Evolutionary conservation across 1,140 invertebrate species (phyloP).

Genomic region (Cydia splendana): DNA sequence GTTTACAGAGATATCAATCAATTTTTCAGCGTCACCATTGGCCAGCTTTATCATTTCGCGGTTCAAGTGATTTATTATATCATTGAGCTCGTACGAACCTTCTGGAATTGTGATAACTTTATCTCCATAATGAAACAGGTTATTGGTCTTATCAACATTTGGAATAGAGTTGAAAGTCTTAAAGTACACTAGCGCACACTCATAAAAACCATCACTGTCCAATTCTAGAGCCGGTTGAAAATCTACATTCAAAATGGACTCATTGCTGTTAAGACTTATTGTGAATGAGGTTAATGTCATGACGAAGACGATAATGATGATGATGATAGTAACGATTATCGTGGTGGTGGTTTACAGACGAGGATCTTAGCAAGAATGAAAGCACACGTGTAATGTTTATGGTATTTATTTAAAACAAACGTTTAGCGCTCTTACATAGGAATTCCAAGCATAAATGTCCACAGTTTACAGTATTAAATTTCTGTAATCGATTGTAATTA

Average conservation of each 20-base stretch:
- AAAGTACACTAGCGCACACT: constrained; percentile 8
- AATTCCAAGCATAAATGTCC: background rate
- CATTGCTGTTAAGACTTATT: background rate
- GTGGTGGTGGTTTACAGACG: no score
- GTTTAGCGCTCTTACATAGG: no score
- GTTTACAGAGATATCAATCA: background rate
- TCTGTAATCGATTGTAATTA: constrained; percentile 19
- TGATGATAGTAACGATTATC: no score
- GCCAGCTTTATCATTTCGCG: background rate
- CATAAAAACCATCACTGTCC: background rate
- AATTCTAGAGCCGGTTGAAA: background rate
- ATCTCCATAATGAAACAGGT: constrained; percentile 4
- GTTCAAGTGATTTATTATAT: background rate
- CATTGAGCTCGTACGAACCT: background rate
- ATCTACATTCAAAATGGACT: background rate
- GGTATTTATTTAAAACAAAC: background rate
- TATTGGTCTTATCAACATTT: constrained; percentile 17
- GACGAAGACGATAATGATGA: no score
- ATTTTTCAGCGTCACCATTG: background rate
- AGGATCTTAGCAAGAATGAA: background rate
- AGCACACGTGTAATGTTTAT: background rate
- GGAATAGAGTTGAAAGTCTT: constrained; percentile 20
- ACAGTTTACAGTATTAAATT: background rate
- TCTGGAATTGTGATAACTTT: background rate
- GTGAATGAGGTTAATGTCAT: no score